Evolutionary conservation across 2,797 vertebrate genomes (phyloP).

Genomic region (Natrix natrix): DNA sequence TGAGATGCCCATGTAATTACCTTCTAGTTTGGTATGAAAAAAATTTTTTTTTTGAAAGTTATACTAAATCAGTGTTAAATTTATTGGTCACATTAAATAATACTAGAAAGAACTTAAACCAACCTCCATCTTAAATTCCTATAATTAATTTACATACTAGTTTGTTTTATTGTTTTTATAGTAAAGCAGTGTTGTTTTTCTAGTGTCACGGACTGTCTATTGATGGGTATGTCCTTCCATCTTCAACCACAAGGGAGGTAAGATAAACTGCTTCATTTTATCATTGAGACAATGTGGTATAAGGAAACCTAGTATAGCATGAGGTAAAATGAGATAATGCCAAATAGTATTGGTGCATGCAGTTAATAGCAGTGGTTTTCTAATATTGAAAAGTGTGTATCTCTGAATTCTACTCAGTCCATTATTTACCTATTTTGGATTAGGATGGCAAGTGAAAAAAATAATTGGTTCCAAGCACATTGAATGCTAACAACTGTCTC

Average conservation of each 20-base stretch:
- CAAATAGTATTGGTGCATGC: neutral
- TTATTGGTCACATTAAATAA: neutral
- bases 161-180: slow-evolving; percentile 16
- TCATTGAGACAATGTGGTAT: neutral
- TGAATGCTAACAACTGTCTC: neutral
- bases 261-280: neutral
- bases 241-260: slow-evolving; percentile 97
- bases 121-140: neutral
- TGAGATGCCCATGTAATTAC: neutral
- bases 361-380: neutral
- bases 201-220: slow-evolving; percentile 95
- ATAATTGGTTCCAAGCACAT: neutral
- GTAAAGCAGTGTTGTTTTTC: slow-evolving; percentile 42
- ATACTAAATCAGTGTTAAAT: neutral
- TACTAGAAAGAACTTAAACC: neutral
- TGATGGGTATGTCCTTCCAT: slow-evolving; percentile 94
- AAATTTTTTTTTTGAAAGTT: neutral
- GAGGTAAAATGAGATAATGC: neutral
- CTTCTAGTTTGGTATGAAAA: neutral
- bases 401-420: neutral
- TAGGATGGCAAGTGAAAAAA: neutral
- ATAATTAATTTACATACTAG: neutral
- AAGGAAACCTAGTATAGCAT: neutral
- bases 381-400: neutral
- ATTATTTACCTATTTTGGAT: neutral